These are phyloP conservation scores for Caerostris extrusa DNA, from an alignment of 1,140 invertebrate genomes.

Conservation along the genomic window DNA sequence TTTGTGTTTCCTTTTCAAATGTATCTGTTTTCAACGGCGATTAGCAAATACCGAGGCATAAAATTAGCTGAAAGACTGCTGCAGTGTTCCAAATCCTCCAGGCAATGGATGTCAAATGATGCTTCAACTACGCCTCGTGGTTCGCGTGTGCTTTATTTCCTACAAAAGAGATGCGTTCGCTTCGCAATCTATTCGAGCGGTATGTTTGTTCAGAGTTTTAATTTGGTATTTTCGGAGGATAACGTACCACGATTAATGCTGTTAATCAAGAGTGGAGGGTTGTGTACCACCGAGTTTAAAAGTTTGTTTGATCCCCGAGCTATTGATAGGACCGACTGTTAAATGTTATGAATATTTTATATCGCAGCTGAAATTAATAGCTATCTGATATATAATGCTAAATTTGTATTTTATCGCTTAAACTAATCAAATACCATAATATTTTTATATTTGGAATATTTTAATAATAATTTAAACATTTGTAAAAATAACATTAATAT, in stretches of 20 bases:
- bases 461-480: too few relatives aligned
- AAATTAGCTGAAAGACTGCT: background rate
- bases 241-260: too few relatives aligned
- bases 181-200: constrained; percentile 25
- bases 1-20: constrained; percentile 8
- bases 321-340: too few relatives aligned
- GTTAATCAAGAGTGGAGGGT: background rate
- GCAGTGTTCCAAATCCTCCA: background rate
- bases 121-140: constrained; percentile 32
- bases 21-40: constrained; percentile 31
- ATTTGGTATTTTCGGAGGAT: background rate
- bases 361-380: background rate
- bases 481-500: too few relatives aligned
- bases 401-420: too few relatives aligned
- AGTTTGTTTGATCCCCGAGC: background rate
- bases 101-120: constrained; percentile 19
- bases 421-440: too few relatives aligned
- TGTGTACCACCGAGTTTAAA: background rate
- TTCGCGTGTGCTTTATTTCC: background rate
- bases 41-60: constrained; percentile 48
- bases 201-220: background rate
- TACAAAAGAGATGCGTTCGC: constrained; percentile 34
- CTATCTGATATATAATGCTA: background rate
- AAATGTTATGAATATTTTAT: background rate
- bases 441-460: too few relatives aligned